phyloP scores from a whole-genome alignment of 2,113 vertebrate genomes.

The Colaptes auratus region DNA sequence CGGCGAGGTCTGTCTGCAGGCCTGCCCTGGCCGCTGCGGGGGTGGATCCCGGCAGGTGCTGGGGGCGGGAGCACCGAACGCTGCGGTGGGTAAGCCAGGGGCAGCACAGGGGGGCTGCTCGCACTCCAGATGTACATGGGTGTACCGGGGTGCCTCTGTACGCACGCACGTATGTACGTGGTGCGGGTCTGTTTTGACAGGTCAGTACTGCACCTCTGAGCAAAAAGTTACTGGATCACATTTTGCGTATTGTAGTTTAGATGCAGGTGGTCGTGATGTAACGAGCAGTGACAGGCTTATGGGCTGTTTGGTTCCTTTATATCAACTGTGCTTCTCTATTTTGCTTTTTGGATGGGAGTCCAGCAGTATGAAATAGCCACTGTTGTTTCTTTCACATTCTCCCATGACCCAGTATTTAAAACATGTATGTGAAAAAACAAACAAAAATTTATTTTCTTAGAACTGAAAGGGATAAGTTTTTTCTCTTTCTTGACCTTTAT shows the following conservation, averaged over 20 bases:
- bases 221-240: not conserved
- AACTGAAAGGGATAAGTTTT: not conserved
- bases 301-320: not conserved
- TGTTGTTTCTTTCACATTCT: not conserved
- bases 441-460: not conserved
- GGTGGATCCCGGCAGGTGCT: not conserved
- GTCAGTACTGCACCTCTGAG: not conserved
- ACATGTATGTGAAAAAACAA: not conserved
- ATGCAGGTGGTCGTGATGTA: not conserved
- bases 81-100: not conserved
- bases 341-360: not conserved
- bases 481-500: not conserved
- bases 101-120: not conserved
- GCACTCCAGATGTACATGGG: accelerated
- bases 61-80: not conserved
- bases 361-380: not conserved
- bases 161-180: accelerated
- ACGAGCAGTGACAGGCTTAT: not conserved
- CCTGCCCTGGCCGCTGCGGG: not conserved
- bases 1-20: not conserved
- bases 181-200: not conserved
- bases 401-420: not conserved
- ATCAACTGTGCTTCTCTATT: not conserved
- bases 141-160: not conserved
- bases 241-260: not conserved